These are phyloP conservation scores for Tetragonisca angustula DNA, from an alignment of 2,888 invertebrate genomes.

Conservation along the genomic window DNA sequence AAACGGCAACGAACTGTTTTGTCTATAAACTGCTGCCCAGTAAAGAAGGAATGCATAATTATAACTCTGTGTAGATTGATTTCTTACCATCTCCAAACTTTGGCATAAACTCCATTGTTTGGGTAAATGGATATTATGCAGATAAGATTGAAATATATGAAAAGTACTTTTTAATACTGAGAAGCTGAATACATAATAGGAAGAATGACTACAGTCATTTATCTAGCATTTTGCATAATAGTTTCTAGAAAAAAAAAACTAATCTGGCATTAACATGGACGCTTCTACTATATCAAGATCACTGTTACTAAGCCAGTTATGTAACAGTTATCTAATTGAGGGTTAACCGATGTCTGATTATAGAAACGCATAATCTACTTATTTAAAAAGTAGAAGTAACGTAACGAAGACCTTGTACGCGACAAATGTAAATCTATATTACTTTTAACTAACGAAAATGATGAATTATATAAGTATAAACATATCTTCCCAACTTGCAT, in stretches of 20 bases:
- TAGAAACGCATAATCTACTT: constrained; percentile 29
- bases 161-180: neutral
- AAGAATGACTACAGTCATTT: neutral
- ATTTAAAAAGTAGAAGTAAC: neutral
- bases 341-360: constrained; percentile 18
- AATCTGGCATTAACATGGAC: neutral
- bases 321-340: constrained; percentile 5
- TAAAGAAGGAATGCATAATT: constrained; percentile 51
- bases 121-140: too few species aligned
- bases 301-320: constrained; percentile 7
- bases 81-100: constrained; percentile 55
- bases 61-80: constrained; percentile 48
- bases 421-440: neutral
- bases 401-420: neutral
- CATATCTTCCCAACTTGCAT: neutral
- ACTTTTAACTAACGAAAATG: neutral
- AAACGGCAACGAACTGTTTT: constrained; percentile 65
- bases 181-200: neutral
- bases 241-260: neutral
- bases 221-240: neutral
- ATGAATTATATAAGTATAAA: constrained; percentile 28
- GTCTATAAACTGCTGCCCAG: constrained; percentile 42
- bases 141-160: neutral
- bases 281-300: neutral
- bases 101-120: constrained; percentile 2